Conservation (phyloP, 2,888 invertebrate genomes). For the Dryadula phaetusa region DNA sequence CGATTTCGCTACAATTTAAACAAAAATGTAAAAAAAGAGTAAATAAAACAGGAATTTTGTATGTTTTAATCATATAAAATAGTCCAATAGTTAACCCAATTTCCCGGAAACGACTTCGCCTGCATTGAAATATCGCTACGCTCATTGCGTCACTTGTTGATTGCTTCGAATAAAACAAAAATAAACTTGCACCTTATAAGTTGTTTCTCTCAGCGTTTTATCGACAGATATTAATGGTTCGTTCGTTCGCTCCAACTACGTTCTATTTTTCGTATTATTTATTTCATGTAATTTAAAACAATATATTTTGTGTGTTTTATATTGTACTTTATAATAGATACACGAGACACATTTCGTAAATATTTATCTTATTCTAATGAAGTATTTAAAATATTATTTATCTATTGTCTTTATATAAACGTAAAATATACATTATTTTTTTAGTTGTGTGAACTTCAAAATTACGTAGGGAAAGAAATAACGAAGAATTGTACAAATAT, state of each 20-base stretch:
- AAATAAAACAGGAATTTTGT: background rate
- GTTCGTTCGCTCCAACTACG: background rate
- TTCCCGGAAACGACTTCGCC: conserved; percentile 48
- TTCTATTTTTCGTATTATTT: background rate
- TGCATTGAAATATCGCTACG: conserved; percentile 40
- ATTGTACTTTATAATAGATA: no score
- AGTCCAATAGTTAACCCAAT: conserved; percentile 49
- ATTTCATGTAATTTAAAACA: no score
- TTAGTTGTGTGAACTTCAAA: no score
- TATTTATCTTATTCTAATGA: no score
- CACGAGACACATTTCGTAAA: no score
- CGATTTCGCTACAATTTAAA: background rate
- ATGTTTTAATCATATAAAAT: conserved; percentile 28
- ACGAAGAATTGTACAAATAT: no score
- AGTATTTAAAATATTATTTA: no score
- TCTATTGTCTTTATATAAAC: no score
- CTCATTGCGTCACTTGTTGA: conserved; percentile 42
- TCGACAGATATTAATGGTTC: background rate
- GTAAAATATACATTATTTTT: no score
- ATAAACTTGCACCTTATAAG: conserved; percentile 11
- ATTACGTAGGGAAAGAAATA: no score
- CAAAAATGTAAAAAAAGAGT: background rate
- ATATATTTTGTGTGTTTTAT: no score
- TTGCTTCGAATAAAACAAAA: conserved; percentile 29
- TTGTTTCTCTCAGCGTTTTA: background rate